Evolutionary conservation across 2,888 invertebrate genomes (phyloP), one percentile per base, ranked within the genome.

Genomic region (Archips xylosteana): DNA sequence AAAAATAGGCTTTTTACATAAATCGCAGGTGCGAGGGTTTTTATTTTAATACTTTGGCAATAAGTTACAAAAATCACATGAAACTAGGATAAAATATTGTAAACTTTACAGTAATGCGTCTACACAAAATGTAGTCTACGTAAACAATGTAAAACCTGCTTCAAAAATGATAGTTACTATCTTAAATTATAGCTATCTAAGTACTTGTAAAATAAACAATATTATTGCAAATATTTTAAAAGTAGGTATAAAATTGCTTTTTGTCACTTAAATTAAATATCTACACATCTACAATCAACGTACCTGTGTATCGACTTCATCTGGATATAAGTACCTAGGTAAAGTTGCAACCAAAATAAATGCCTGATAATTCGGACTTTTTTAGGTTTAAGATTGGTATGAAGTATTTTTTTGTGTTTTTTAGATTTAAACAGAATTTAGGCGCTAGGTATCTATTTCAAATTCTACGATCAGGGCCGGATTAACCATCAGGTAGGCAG

Each of bases 11-110:
- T 59, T 64, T 15, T 49, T 47, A 23, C 49, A 36, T 15, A 49
- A 49, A 60, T 59, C 59, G n/a, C 49, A 71, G 47, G 60, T 60
- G 71, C 59, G 36, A 60, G n/a, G 60, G 60, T 39, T 60, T 34
- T 36, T 36, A 39, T 36, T 36, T n/a, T 36, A 60, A n/a, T 60
- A 34, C 12, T 57, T 57, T 57, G 57, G 57, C 57, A 57, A 60
- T 60, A 39, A n/a, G n/a, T 36, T 60, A 57, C n/a, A 60, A 60
- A 60, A 39, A 60, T n/a, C 36, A 60, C 36, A 23, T 54, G 8
- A 57, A 23, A 57, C 57, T 57, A 57, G 57, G 32, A 57, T 32
- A 57, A 57, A 57, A 57, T 9, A 23, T 57, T 32, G 10, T 32
- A 57, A 57, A 57, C 3, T 32, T 32, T 32, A 32, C 10, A 57